Conservation (phyloP, 2,797 vertebrate genomes). For the Coracias cyanogaster region DNA sequence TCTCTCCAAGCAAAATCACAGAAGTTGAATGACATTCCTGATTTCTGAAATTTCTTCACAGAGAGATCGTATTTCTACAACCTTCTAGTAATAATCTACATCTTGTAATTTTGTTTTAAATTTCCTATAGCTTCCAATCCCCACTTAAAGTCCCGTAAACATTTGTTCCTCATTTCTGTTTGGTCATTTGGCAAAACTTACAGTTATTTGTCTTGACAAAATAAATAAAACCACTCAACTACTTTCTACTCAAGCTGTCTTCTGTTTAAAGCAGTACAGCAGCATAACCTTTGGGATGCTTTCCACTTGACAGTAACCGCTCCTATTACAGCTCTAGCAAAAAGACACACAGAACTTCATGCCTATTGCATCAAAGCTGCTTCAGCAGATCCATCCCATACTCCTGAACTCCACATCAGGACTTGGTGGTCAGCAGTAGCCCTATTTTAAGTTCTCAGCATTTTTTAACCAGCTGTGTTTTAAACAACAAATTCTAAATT, state of each 20-base stretch:
- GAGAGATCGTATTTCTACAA: neutral
- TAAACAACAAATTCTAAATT: neutral
- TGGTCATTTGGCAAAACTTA: neutral
- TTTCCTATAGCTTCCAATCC: neutral
- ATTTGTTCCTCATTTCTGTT: neutral
- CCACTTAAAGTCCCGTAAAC: neutral
- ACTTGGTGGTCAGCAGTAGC: neutral
- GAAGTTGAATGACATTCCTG: neutral
- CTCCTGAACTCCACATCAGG: too few relatives aligned
- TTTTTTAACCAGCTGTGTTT: neutral
- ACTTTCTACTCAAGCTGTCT: neutral
- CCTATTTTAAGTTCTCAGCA: neutral
- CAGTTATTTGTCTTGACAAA: neutral
- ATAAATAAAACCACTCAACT: neutral
- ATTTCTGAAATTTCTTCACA: neutral
- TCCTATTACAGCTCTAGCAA: neutral
- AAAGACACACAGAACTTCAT: neutral
- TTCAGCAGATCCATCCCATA: neutral
- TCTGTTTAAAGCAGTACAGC: neutral
- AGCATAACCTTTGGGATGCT: neutral
- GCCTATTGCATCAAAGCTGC: neutral
- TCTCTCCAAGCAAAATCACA: neutral
- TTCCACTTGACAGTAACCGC: neutral
- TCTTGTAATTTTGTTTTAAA: neutral
- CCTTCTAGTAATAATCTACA: neutral